Conservation (phyloP, 2,113 vertebrate genomes). For the Cnemophilus loriae region DNA sequence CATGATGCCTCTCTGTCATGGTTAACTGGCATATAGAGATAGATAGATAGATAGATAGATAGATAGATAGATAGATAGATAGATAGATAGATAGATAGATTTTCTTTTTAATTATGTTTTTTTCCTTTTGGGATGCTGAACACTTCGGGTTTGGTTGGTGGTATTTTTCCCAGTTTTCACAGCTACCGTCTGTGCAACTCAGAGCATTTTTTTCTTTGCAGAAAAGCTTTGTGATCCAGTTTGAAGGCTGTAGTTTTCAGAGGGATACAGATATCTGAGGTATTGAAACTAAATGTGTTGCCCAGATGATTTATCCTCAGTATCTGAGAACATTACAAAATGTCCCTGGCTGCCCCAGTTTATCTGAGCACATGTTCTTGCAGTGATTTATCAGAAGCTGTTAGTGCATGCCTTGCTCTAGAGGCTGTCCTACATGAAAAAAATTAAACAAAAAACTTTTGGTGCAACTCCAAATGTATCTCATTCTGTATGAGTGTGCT, state of each 20-base stretch:
- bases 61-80: not conserved
- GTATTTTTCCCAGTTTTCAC: not conserved
- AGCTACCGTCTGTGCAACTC: not conserved
- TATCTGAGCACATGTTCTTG: not conserved
- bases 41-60: not conserved
- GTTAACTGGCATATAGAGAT: not conserved
- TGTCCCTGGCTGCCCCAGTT: not conserved
- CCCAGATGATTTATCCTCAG: not conserved
- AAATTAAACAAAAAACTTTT: not conserved
- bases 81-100: not conserved
- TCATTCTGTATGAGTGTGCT: not conserved
- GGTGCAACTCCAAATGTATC: not conserved
- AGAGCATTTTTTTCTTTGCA: not conserved
- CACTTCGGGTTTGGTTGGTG: not conserved
- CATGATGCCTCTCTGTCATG: not conserved
- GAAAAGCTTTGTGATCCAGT: not conserved
- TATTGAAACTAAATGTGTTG: not conserved
- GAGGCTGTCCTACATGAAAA: not conserved
- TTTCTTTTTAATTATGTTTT: not conserved
- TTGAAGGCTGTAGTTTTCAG: not conserved
- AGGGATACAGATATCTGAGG: not conserved
- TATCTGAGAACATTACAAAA: not conserved
- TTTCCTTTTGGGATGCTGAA: not conserved
- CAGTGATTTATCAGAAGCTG: not conserved
- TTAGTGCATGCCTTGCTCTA: not conserved